Percentiles rank a stretch among this genome's conserved stretches.
Evolutionary conservation across 2,888 invertebrate species (phyloP).

Genomic region (Mimumesa dahlbomi): DNA sequence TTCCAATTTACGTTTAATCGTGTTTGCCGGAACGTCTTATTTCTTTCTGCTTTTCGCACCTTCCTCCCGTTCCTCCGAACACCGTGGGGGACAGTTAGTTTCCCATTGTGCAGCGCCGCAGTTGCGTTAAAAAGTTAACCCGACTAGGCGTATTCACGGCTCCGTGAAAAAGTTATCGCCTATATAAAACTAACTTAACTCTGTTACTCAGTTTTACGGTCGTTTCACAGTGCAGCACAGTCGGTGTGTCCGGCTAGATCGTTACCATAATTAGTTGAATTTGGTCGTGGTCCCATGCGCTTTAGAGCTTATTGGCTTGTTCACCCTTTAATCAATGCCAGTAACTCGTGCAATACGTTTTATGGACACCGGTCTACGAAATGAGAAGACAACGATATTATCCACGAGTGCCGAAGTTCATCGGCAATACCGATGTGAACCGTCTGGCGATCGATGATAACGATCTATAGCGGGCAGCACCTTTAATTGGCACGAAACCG

Average conservation of each 20-base stretch:
- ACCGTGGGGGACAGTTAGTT: constrained; percentile 22
- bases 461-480: too few relatives aligned
- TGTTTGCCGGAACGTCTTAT: constrained; percentile 21
- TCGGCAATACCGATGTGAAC: constrained; percentile 34
- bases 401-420: constrained; percentile 18
- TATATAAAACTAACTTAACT: constrained; percentile 17
- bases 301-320: constrained; percentile 60
- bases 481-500: too few relatives aligned
- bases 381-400: constrained; percentile 31
- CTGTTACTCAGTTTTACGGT: constrained; percentile 4
- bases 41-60: constrained; percentile 8
- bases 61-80: constrained; percentile 10
- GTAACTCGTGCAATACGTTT: constrained; percentile 53
- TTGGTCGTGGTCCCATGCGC: constrained; percentile 36
- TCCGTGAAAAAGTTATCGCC: constrained; percentile 25
- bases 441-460: constrained; percentile 50
- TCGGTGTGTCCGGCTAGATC: constrained; percentile 11
- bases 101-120: constrained; percentile 19
- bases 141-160: not conserved
- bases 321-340: constrained; percentile 68
- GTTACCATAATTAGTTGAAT: constrained; percentile 66
- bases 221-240: constrained; percentile 1
- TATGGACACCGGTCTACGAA: constrained; percentile 41
- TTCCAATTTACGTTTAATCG: constrained; percentile 36
- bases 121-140: constrained; percentile 31